These are phyloP conservation scores for Polypedilum pembai DNA, from an alignment of 1,140 invertebrate genomes.

Conservation along the genomic window DNA sequence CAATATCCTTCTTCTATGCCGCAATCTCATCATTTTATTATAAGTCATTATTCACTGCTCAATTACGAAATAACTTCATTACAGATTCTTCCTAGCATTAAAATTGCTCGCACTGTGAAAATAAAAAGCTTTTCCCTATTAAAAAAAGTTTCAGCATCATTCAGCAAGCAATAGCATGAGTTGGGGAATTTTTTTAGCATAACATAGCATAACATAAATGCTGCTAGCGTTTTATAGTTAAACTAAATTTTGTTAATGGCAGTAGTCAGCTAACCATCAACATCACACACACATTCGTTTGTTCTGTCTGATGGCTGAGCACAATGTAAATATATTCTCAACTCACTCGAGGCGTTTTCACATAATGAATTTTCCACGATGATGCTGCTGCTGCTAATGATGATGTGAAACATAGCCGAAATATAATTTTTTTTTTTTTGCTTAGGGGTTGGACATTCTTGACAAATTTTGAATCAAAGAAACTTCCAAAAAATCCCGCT, in stretches of 20 bases:
- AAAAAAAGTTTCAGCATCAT: background rate
- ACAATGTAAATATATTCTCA: background rate
- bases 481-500: too few species aligned
- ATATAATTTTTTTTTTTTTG: too few species aligned
- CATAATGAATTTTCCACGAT: conserved; percentile 1
- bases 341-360: background rate
- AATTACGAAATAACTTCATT: too few species aligned
- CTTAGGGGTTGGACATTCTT: too few species aligned
- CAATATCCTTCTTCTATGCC: too few species aligned
- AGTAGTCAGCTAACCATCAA: background rate
- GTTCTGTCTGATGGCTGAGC: background rate
- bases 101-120: too few species aligned
- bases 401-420: too few species aligned
- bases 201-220: background rate
- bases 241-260: background rate
- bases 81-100: too few species aligned
- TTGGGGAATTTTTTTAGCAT: background rate
- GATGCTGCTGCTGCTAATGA: background rate
- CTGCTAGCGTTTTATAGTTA: background rate
- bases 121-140: too few species aligned
- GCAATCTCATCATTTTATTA: too few species aligned
- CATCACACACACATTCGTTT: background rate
- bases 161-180: background rate
- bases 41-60: too few species aligned
- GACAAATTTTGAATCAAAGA: too few species aligned